These are phyloP conservation scores for Chouioia cunea DNA, from an alignment of 2,888 invertebrate species.

Conservation along the genomic window DNA sequence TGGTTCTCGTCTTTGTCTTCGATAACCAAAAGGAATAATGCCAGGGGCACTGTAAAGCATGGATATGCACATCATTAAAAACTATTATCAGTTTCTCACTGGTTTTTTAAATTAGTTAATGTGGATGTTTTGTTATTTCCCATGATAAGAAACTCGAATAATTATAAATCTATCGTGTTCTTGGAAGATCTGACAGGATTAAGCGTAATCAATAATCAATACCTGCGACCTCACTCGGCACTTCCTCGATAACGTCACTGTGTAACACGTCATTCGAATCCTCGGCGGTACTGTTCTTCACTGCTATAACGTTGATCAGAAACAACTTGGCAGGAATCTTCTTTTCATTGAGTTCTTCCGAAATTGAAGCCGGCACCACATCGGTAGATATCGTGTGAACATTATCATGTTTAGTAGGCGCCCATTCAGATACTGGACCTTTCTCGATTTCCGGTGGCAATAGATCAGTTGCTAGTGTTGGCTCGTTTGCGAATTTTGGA, in stretches of 20 bases:
- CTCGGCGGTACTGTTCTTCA: slow-evolving; percentile 58
- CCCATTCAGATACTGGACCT: slow-evolving; percentile 22
- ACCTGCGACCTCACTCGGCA: slow-evolving; percentile 57
- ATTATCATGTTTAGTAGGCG: slow-evolving; percentile 39
- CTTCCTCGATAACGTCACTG: slow-evolving; percentile 53
- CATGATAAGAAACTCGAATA: not conserved
- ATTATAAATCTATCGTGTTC: not conserved
- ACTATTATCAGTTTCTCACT: not conserved
- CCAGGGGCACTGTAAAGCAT: slow-evolving; percentile 56
- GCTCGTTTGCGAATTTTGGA: not conserved
- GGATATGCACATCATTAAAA: not conserved
- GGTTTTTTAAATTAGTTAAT: not conserved
- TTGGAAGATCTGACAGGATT: not conserved
- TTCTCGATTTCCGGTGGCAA: not conserved
- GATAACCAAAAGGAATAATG: slow-evolving; percentile 59
- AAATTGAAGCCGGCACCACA: slow-evolving; percentile 56
- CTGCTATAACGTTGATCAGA: slow-evolving; percentile 61
- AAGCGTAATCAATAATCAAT: not conserved
- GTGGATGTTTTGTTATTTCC: not conserved
- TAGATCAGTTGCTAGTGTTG: not conserved
- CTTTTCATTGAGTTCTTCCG: slow-evolving; percentile 48
- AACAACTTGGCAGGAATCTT: slow-evolving; percentile 53
- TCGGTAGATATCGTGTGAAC: slow-evolving; percentile 56
- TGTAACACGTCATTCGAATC: slow-evolving; percentile 57
- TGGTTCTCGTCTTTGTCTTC: slow-evolving; percentile 57